Evolutionary conservation across 2,888 invertebrate genomes (phyloP), one percentile per base, ranked within the genome.

Genomic region (Himalopsyche kuldschensis): DNA sequence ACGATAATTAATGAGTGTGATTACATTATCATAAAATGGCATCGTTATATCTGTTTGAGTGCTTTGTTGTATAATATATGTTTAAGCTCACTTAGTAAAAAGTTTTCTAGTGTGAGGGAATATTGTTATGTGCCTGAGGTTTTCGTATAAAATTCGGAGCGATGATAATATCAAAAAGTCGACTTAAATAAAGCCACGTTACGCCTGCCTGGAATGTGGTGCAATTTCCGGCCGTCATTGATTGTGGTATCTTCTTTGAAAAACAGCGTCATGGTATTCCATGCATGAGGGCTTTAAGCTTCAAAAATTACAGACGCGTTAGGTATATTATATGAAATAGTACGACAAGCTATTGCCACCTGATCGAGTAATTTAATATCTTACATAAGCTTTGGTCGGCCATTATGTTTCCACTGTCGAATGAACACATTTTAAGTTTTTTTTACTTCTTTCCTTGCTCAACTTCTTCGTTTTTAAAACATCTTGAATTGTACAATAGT

Each of bases 231-330:
- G 27, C 69, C 69, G 69, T 69, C 69, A 69, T 69, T 69, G 69
- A 69, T 69, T 69, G 69, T 69, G 69, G 69, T 69, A 69, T 69
- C 69, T 69, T 69, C 69, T 69, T 69, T 69, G 69, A 69, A 69
- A 69, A 69, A 69, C 69, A 69, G 69, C 30, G 24, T 27, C 15
- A 69, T 30, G 69, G 69, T 69, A 69, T 69, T 30, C 69, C 69
- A 20, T 69, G 27, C 27, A 69, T 15, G 69, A 27, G 15, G 30
- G 69, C 0, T 30, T 69, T 30, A 20, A 55, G n/a, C 24, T 55
- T 4, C 20, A 20, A 55, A 55, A 3, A 41, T n/a, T n/a, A n/a
- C n/a, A n/a, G n/a, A n/a, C n/a, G n/a, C n/a, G n/a, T n/a, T n/a
- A n/a, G n/a, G n/a, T n/a, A n/a, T n/a, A n/a, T n/a, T n/a, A n/a